These are phyloP conservation scores for Masnerella sp. DNA, from an alignment of 2,888 invertebrate species.

Conservation along the genomic window DNA sequence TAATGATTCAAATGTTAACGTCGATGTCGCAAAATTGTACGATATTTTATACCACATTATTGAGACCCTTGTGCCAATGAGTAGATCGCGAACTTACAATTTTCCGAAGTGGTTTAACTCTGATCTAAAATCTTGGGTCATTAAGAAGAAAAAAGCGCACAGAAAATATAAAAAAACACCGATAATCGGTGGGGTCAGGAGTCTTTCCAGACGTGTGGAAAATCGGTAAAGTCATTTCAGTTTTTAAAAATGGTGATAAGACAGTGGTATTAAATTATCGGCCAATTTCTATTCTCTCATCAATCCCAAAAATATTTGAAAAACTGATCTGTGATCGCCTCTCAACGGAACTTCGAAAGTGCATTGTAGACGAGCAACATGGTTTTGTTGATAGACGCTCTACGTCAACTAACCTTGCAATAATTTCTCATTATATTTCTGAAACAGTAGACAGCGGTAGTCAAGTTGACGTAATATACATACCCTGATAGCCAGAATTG, in stretches of 20 bases:
- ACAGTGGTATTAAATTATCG: slow-evolving; percentile 48
- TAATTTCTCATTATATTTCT: slow-evolving; percentile 38
- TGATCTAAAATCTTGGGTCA: not conserved
- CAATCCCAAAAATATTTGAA: slow-evolving; percentile 56
- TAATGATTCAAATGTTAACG: not conserved
- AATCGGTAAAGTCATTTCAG: slow-evolving; percentile 35
- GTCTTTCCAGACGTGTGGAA: slow-evolving; percentile 53
- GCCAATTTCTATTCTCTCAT: slow-evolving; percentile 45
- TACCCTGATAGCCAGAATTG: too few species aligned
- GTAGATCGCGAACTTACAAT: not conserved
- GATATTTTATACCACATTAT: slow-evolving; percentile 11
- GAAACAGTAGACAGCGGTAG: not conserved
- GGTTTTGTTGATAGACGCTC: slow-evolving; percentile 50
- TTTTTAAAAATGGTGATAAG: slow-evolving; percentile 50
- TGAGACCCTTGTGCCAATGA: not conserved
- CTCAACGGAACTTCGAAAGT: not conserved
- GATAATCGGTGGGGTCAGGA: slow-evolving; percentile 36
- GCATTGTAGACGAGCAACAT: slow-evolving; percentile 23
- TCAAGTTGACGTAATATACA: not conserved
- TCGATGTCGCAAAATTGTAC: not conserved
- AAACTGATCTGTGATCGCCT: slow-evolving; percentile 17
- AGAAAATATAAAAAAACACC: not conserved
- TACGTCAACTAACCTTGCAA: slow-evolving; percentile 54
- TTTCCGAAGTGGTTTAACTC: slow-evolving; percentile 21
- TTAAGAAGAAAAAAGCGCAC: slow-evolving; percentile 13